Conservation (phyloP, 2,888 invertebrate genomes). For the Gari tellinella region DNA sequence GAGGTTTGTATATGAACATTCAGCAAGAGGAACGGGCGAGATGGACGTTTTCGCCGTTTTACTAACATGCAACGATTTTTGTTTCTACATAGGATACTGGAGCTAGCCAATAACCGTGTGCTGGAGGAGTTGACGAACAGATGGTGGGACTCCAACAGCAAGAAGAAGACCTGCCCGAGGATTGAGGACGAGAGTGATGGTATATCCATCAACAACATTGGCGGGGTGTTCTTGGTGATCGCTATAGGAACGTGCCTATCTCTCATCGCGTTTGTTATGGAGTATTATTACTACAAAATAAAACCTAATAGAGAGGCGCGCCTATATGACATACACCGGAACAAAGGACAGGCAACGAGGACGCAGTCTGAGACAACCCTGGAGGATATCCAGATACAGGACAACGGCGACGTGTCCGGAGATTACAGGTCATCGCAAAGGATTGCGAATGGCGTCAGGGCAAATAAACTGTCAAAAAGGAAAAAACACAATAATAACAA, state of each 20-base stretch:
- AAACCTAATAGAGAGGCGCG: conserved; percentile 35
- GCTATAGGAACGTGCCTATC: conserved; percentile 97
- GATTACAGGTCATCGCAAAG: not conserved
- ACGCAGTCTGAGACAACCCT: conserved; percentile 23
- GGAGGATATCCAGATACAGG: conserved; percentile 7
- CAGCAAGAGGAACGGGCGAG: too few relatives aligned
- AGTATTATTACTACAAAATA: conserved; percentile 88
- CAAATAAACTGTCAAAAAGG: too few relatives aligned
- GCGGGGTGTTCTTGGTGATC: conserved; percentile 98
- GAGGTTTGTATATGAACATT: too few relatives aligned
- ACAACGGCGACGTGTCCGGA: not conserved
- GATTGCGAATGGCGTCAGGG: too few relatives aligned
- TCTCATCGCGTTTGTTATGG: conserved; percentile 94
- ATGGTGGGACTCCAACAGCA: conserved; percentile 96
- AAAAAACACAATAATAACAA: not conserved
- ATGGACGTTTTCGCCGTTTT: too few relatives aligned
- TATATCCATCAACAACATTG: conserved; percentile 98
- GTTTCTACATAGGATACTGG: conserved; percentile 90
- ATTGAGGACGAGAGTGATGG: conserved; percentile 98
- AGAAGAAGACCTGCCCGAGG: conserved; percentile 89
- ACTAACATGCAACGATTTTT: too few relatives aligned
- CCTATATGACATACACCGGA: conserved; percentile 23
- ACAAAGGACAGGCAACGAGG: conserved; percentile 1
- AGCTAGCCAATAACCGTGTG: conserved; percentile 95
- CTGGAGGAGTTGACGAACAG: conserved; percentile 96